Conservation (phyloP, 2,888 invertebrate genomes). For the Dryomyza anilis region DNA sequence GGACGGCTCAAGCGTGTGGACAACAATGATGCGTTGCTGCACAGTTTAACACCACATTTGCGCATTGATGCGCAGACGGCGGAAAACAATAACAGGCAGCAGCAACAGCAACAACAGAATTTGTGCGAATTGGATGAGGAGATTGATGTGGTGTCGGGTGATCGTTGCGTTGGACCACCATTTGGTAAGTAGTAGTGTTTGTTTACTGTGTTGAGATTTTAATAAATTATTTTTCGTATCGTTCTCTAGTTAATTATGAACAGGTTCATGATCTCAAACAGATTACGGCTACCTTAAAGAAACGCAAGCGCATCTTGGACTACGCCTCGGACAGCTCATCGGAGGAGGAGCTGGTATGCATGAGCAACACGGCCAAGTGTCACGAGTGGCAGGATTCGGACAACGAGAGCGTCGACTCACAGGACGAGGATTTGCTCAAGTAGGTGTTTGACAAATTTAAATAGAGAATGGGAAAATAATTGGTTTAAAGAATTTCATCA, state of each 20-base stretch:
- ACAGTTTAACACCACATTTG: conserved; percentile 71
- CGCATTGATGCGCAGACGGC: conserved; percentile 54
- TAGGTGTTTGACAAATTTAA: no score
- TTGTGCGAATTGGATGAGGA: conserved; percentile 57
- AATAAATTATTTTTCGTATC: not conserved
- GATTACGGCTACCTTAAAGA: conserved; percentile 63
- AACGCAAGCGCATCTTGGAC: conserved; percentile 66
- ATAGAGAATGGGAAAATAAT: no score
- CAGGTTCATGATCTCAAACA: conserved; percentile 64
- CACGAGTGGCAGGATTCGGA: conserved; percentile 74
- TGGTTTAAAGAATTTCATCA: no score
- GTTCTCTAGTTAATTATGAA: conserved; percentile 51
- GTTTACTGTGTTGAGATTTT: not conserved
- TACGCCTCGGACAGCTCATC: conserved; percentile 73
- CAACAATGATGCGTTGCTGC: conserved; percentile 70
- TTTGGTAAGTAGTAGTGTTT: conserved; percentile 63
- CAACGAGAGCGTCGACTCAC: conserved; percentile 77
- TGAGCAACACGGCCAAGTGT: conserved; percentile 69
- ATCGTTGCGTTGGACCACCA: conserved; percentile 66
- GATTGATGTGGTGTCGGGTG: conserved; percentile 63
- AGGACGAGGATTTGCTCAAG: conserved; percentile 78
- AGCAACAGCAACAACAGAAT: no score
- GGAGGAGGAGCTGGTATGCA: conserved; percentile 68
- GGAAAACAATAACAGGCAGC: conserved; percentile 1
- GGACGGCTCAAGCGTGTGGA: conserved; percentile 69